phyloP scores from a whole-genome alignment of 2,797 vertebrate genomes.

The Coranthus polyacanthus region DNA sequence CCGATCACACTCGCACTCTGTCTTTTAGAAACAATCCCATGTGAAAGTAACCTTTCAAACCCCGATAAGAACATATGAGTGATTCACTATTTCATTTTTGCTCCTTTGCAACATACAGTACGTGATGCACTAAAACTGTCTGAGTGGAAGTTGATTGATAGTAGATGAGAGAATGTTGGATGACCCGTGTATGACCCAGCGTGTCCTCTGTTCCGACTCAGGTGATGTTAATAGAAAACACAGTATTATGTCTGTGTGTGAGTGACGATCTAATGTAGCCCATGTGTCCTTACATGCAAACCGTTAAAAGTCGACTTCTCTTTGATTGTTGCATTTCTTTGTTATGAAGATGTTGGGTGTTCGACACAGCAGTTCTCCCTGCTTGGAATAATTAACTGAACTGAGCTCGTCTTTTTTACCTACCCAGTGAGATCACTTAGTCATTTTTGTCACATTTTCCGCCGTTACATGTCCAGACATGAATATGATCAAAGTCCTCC shows the following conservation, averaged over 20 bases:
- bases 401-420: conserved; percentile 28
- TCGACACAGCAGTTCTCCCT: too few species aligned
- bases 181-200: conserved; percentile 39
- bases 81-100: conserved; percentile 30
- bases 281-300: conserved; percentile 24
- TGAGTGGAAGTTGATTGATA: conserved; percentile 38
- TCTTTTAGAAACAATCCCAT: conserved; percentile 24
- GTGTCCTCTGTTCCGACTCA: conserved; percentile 47
- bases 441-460: conserved; percentile 57
- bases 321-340: conserved; percentile 42
- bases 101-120: conserved; percentile 4
- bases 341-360: conserved; percentile 18
- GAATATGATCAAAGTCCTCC: conserved; percentile 53
- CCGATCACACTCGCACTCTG: conserved; percentile 14
- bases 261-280: conserved; percentile 24
- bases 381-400: conserved; percentile 46
- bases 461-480: conserved; percentile 55
- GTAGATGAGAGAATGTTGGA: conserved; percentile 55
- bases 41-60: conserved; percentile 46
- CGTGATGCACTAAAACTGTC: conserved; percentile 7
- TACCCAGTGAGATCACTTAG: conserved; percentile 45
- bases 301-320: conserved; percentile 4
- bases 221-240: conserved; percentile 57
- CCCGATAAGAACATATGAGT: conserved; percentile 12
- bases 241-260: conserved; percentile 20